Evolutionary conservation across 64 coral and sea anemone species (phyloP).

Genomic region (Actinia tenebrosa): DNA sequence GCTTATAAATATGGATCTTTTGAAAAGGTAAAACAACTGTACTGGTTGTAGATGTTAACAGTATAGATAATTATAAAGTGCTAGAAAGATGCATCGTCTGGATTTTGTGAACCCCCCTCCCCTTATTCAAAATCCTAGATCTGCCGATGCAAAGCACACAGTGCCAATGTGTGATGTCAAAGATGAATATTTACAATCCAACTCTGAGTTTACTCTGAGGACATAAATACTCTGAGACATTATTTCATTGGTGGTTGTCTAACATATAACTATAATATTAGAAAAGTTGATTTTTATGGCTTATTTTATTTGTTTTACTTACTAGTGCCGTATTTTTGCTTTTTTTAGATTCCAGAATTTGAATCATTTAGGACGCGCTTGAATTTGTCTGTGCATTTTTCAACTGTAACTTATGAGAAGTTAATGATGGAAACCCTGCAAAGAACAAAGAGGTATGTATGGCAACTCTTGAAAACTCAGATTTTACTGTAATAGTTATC

Average conservation of each 20-base stretch:
- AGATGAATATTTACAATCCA: conserved; percentile 14
- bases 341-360: conserved; percentile 86
- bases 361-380: conserved; percentile 70
- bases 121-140: too few species aligned
- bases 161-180: not conserved
- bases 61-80: too few species aligned
- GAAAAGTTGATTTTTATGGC: too few species aligned
- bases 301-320: conserved; percentile 1
- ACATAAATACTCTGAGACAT: conserved; percentile 9
- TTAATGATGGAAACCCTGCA: conserved; percentile 69
- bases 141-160: too few species aligned
- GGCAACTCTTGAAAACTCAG: not conserved
- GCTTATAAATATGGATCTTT: conserved; percentile 99
- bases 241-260: not conserved
- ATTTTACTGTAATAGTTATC: not conserved
- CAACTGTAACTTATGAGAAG: conserved; percentile 86
- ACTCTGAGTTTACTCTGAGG: not conserved
- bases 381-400: conserved; percentile 73
- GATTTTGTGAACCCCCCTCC: too few species aligned
- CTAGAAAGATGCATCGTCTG: too few species aligned
- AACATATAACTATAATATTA: too few species aligned
- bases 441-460: conserved; percentile 67
- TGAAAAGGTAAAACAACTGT: conserved; percentile 71
- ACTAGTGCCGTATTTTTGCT: not conserved
- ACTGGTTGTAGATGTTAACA: not conserved